Conservation (phyloP, 2,113 vertebrate genomes). For the Gambusia holbrooki region DNA sequence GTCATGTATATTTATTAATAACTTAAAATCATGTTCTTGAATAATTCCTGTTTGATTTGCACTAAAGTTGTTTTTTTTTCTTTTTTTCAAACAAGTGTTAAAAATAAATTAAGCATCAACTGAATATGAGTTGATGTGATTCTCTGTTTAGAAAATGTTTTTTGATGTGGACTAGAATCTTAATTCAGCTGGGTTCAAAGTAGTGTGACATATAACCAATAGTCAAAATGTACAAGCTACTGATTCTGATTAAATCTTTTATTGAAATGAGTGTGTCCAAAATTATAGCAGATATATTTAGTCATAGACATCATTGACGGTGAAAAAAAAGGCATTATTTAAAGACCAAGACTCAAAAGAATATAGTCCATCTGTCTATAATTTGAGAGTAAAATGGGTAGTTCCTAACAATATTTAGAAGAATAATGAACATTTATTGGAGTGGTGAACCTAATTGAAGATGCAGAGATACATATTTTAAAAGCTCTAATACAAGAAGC, state of each 20-base stretch:
- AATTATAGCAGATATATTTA: neutral
- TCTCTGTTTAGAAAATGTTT: neutral
- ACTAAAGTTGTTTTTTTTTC: slow-evolving; percentile 67
- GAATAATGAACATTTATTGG: neutral
- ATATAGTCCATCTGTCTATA: neutral
- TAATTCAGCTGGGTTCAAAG: neutral
- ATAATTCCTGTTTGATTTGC: slow-evolving; percentile 88
- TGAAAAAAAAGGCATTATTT: neutral
- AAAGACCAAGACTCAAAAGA: neutral
- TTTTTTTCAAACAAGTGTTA: slow-evolving; percentile 76
- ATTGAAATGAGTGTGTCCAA: neutral
- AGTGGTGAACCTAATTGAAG: neutral
- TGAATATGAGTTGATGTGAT: slow-evolving; percentile 25
- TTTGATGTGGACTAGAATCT: neutral
- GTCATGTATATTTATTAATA: slow-evolving; percentile 92
- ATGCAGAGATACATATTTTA: neutral
- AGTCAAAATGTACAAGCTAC: neutral
- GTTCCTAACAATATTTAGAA: neutral
- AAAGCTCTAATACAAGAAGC: neutral
- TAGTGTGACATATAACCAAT: neutral
- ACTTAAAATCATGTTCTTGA: slow-evolving; percentile 87
- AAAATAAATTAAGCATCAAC: slow-evolving; percentile 81
- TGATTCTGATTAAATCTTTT: neutral
- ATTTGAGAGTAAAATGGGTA: neutral
- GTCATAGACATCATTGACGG: neutral